Conservation (phyloP, 30 jellyfish, hydroid and myxozoan species). For the Pelagia noctiluca region DNA sequence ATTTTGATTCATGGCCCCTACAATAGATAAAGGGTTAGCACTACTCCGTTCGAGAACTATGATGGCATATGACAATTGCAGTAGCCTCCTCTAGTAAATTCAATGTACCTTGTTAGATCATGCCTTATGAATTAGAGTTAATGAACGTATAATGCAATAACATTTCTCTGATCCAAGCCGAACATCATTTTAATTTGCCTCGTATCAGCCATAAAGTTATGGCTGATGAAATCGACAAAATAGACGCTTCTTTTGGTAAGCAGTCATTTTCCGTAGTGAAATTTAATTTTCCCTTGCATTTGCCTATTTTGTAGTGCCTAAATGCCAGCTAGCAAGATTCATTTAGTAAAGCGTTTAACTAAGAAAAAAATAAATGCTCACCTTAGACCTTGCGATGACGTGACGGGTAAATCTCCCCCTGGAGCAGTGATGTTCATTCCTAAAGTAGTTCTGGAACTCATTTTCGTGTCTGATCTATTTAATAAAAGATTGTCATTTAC, state of each 20-base stretch:
- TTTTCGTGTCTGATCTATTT: slow-evolving; percentile 81
- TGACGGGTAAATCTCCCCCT: slow-evolving; percentile 82
- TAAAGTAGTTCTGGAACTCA: slow-evolving; percentile 69
- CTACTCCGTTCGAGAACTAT: not conserved
- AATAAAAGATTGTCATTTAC: slow-evolving; percentile 18
- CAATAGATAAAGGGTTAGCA: not conserved
- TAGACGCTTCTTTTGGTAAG: too few species aligned
- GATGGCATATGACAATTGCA: not conserved
- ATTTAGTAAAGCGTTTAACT: not conserved
- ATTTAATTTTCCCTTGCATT: too few species aligned
- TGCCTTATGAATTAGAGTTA: too few species aligned
- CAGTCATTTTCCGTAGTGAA: too few species aligned
- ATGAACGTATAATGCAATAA: too few species aligned
- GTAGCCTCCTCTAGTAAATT: not conserved
- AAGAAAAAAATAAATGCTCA: not conserved
- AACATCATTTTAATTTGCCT: too few species aligned
- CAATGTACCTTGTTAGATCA: too few species aligned
- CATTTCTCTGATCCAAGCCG: too few species aligned
- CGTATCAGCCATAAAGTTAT: too few species aligned
- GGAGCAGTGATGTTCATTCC: slow-evolving; percentile 77
- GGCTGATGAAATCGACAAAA: too few species aligned
- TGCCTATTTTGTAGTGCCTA: not conserved
- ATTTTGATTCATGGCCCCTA: slow-evolving; percentile 60
- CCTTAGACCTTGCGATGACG: slow-evolving; percentile 79
- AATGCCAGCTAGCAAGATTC: not conserved